These are phyloP conservation scores for Lytechinus variegatus DNA, from an alignment of 35 echinoderm and acorn worm genomes.

Conservation along the genomic window DNA sequence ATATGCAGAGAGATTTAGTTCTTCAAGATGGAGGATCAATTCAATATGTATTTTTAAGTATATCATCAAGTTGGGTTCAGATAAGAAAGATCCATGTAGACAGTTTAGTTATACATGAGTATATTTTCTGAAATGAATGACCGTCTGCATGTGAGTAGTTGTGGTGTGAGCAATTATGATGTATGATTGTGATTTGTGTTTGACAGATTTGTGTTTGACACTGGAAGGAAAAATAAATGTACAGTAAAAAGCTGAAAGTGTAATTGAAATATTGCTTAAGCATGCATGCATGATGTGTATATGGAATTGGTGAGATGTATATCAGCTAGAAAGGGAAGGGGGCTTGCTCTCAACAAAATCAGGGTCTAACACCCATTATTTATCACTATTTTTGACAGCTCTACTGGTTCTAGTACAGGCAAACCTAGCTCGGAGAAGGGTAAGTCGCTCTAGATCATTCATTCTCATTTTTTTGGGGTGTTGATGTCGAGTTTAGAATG, in stretches of 20 bases:
- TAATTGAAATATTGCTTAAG: neutral
- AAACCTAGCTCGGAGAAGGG: slow-evolving; percentile 46
- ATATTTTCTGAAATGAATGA: neutral
- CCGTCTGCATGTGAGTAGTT: neutral
- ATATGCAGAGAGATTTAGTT: neutral
- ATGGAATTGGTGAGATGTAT: too few relatives aligned
- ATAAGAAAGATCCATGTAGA: neutral
- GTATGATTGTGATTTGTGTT: neutral
- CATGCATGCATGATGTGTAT: too few relatives aligned
- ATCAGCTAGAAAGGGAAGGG: too few relatives aligned
- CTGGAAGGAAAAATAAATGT: neutral
- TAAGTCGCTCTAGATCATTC: neutral
- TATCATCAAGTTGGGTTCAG: neutral
- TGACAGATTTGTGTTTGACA: neutral
- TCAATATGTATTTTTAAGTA: neutral
- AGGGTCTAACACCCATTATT: neutral
- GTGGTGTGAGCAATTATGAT: neutral
- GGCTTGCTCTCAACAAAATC: neutral
- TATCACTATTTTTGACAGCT: neutral
- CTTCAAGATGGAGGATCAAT: neutral
- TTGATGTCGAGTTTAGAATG: too few relatives aligned
- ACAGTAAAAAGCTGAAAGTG: neutral
- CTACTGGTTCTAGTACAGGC: slow-evolving; percentile 24
- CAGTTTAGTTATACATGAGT: neutral
- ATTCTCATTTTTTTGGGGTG: too few relatives aligned